Conservation (phyloP, 2,797 vertebrate genomes). For the Smutsia gigantea region DNA sequence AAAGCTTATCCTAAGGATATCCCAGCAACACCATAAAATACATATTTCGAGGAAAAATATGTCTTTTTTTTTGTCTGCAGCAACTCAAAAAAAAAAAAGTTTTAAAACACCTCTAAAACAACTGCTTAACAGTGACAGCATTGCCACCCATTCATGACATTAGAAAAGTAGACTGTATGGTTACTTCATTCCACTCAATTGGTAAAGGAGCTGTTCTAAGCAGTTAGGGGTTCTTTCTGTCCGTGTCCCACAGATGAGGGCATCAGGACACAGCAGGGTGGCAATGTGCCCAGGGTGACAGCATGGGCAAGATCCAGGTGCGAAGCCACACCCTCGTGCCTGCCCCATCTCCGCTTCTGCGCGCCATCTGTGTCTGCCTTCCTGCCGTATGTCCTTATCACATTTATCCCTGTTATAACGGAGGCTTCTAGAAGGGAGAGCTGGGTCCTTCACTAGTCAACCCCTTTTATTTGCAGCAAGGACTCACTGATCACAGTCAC, state of each 20-base stretch:
- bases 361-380: background rate
- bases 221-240: background rate
- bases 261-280: background rate
- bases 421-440: background rate
- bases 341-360: background rate
- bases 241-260: background rate
- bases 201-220: background rate
- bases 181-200: background rate
- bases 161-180: background rate
- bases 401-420: background rate
- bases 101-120: background rate
- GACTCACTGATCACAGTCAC: background rate
- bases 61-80: background rate
- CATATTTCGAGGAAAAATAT: background rate
- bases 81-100: background rate
- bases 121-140: background rate
- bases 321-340: rapidly evolving
- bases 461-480: background rate
- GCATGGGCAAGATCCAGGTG: rapidly evolving
- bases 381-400: background rate
- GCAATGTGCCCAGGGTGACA: background rate
- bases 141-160: background rate
- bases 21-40: background rate
- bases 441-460: background rate
- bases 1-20: background rate